Base-by-base conservation (phyloP, 2,888 invertebrate genomes). In the Ophion ellenae region DNA sequence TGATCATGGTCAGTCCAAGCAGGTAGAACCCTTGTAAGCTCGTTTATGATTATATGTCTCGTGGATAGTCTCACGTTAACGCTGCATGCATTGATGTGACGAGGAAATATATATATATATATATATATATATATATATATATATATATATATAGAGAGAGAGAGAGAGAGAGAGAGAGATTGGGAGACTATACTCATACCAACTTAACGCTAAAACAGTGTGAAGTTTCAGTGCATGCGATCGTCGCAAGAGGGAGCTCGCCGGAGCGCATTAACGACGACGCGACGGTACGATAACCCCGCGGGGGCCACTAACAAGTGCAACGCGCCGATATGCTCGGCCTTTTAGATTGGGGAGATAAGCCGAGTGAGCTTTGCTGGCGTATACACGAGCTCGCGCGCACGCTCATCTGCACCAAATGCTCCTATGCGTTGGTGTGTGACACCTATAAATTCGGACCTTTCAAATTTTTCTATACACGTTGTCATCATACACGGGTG, bases 281-380 rank as follows among this genome's bases (percentile, higher is more conserved):
- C 86, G 86, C 78, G 86, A 77, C 86, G 74, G 84, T 81, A 84
- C 84, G 86, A 86, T 86, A 86, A 86, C 86, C 86, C 84, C 86
- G 84, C 86, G 87, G 88, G 87, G 90, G 90, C 87, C 76, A 86
- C 85, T 91, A 91, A 92, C 92, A 92, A 92, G 91, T 91, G 89
- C 91, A 90, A 89, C 82, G 87, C 84, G 89, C 89, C 89, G 89
- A 92, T 90, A 89, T 85, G 87, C 83, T 87, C 88, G 89, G 86
- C 89, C 89, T 90, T 91, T 91, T 87, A 92, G 92, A 93, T 93
- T 90, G 89, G 87, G 83, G 81, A 86, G 92, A 92, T 91, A 92
- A 87, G 89, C 85, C 86, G 73, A 14, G 17, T 73, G 84, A 81
- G 86, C 81, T 84, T 86, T 78, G 75, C 83, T 80, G 83, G 86